Evolutionary conservation across 1,140 invertebrate species (phyloP).

Genomic region (Trichonephila inaurata): DNA sequence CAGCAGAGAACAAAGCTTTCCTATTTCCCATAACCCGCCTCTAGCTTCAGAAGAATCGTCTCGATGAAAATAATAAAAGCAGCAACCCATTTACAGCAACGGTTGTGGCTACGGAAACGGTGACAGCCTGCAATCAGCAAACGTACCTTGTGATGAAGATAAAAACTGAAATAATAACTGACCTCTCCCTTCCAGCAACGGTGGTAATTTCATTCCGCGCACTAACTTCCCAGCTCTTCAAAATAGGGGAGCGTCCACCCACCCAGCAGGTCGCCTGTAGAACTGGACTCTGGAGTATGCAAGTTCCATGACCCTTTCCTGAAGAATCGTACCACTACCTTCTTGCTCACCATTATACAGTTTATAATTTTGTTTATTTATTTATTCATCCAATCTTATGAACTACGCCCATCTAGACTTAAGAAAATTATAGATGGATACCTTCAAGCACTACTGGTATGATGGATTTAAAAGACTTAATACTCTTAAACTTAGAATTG

Average conservation of each 20-base stretch:
- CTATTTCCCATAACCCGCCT: slow-evolving; percentile 40
- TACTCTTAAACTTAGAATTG: no score
- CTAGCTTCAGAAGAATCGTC: neutral
- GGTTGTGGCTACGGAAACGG: slow-evolving; percentile 33
- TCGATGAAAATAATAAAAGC: neutral
- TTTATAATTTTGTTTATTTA: slow-evolving; percentile 19
- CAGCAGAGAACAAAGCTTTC: slow-evolving; percentile 7
- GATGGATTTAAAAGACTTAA: neutral
- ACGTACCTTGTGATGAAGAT: neutral
- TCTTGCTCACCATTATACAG: neutral
- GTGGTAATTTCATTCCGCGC: slow-evolving; percentile 54
- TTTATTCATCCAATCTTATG: slow-evolving; percentile 1
- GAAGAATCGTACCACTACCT: neutral
- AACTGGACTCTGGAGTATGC: neutral
- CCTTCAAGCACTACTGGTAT: neutral
- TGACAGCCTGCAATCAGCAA: slow-evolving; percentile 65
- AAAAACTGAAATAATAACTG: slow-evolving; percentile 30
- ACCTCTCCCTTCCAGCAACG: slow-evolving; percentile 42
- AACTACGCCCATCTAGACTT: neutral
- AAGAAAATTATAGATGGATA: neutral
- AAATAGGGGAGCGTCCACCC: slow-evolving; percentile 54
- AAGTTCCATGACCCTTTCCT: slow-evolving; percentile 49
- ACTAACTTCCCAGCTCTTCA: neutral
- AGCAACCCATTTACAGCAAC: slow-evolving; percentile 51
- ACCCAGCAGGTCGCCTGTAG: slow-evolving; percentile 34